Evolutionary conservation across 1,140 invertebrate species (phyloP).

Genomic region (Myzus persicae): DNA sequence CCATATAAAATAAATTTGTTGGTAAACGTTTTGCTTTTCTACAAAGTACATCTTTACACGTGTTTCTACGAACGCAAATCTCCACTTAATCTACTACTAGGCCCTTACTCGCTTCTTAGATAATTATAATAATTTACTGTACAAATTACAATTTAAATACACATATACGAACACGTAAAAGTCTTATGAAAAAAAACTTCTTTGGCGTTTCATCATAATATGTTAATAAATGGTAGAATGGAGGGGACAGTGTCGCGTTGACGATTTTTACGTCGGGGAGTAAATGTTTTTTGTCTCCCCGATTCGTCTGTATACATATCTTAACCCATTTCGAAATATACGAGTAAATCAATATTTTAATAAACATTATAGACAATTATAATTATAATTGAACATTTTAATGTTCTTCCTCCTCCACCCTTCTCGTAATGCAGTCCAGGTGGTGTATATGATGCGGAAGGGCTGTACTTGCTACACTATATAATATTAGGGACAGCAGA

Average conservation of each 20-base stretch:
- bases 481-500: not conserved
- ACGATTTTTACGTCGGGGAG: not conserved
- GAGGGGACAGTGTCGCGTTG: not conserved
- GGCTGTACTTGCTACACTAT: not conserved
- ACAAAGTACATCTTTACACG: not conserved
- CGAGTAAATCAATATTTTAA: not conserved
- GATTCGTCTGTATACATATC: not conserved
- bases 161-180: not conserved
- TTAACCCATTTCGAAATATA: not conserved
- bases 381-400: not conserved
- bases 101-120: not conserved
- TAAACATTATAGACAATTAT: not conserved
- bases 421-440: not conserved
- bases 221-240: too few relatives aligned
- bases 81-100: not conserved
- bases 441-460: not conserved
- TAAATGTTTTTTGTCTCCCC: not conserved
- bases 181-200: not conserved
- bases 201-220: not conserved
- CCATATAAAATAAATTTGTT: not conserved
- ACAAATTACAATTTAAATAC: not conserved
- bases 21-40: not conserved
- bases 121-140: not conserved
- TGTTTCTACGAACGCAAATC: not conserved
- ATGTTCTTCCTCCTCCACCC: not conserved